Base-by-base conservation (phyloP, 2,888 invertebrate species). In the Polydrusus cervinus region DNA sequence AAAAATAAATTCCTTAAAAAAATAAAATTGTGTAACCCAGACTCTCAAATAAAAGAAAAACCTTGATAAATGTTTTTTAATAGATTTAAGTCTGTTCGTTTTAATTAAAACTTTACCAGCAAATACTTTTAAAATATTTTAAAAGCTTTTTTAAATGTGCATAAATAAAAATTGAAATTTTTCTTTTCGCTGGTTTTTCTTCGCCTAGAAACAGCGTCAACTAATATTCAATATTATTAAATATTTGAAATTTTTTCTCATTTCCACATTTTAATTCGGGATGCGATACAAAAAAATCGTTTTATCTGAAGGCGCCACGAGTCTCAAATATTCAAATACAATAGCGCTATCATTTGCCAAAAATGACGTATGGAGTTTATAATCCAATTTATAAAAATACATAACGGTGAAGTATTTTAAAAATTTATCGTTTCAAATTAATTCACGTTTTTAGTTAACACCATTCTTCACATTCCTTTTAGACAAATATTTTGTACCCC, bases 281-380 rank as follows among this genome's bases (percentile, higher is more conserved):
- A 25, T 53, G 25, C 16, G 53, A 53, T 53, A 25, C 14, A 55
- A 14, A 34, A 13, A 34, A 34, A 14, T 55, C 7, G 14, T 55
- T 55, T 9, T 14, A 34, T 55, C 5, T 34, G 34, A 34, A 55
- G 55, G 55, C 30, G 55, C 55, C 55, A 14, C 30, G 7, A 14
- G 20, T 30, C 55, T 34, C 9, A 55, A 34, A 10, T 34, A 34
- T 30, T 55, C 14, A 13, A 25, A 53, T 53, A 25, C 7, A 25
- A 25, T 51, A 51, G 25, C 14, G 55, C 53, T 55, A 55, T 14
- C n/a, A 30, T n/a, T 34, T 55, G 55, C 55, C 55, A 55, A 55
- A 55, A 55, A 55, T 53, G 25, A 10, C 53, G 11, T n/a, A 25
- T 25, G 6, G 53, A 53, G 25, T 25, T 53, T 53, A 30, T 11